phyloP scores from a whole-genome alignment of 1,140 invertebrate genomes.

The Zaprionus kolodkinae region DNA sequence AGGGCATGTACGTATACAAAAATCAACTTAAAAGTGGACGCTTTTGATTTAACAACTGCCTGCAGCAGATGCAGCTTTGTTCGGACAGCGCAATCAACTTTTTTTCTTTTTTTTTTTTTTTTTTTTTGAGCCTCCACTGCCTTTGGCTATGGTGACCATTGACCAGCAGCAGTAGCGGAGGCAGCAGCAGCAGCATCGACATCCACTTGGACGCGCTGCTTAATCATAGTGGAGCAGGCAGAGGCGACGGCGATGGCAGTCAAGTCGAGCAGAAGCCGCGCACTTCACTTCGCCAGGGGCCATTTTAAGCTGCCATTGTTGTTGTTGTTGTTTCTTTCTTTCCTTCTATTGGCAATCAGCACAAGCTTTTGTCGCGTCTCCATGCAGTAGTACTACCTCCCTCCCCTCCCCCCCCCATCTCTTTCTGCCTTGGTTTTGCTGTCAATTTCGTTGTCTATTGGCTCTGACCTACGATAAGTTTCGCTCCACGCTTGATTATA shows the following conservation, averaged over 20 bases:
- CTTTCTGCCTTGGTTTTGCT: conserved; percentile 18
- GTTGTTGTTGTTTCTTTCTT: conserved; percentile 35
- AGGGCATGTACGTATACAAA: conserved; percentile 1
- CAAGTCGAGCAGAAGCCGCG: conserved; percentile 40
- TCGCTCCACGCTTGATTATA: conserved; percentile 69
- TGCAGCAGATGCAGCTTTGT: conserved; percentile 42
- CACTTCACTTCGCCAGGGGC: conserved; percentile 56
- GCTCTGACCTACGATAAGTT: conserved; percentile 75
- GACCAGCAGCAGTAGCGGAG: conserved; percentile 62
- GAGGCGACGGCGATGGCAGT: conserved; percentile 20
- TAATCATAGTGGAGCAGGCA: conserved; percentile 72
- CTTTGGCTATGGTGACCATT: conserved; percentile 64
- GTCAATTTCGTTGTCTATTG: conserved; percentile 57
- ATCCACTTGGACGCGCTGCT: conserved; percentile 47
- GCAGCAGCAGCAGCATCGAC: conserved; percentile 7
- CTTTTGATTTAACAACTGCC: conserved; percentile 78
- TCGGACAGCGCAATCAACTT: conserved; percentile 55
- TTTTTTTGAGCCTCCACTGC: conserved; percentile 18
- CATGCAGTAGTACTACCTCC: background rate
- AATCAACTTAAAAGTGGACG: conserved; percentile 39
- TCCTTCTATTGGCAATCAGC: conserved; percentile 59
- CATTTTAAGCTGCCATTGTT: conserved; percentile 12
- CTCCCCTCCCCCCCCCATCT: background rate
- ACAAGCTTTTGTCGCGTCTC: conserved; percentile 34
- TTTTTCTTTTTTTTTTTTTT: conserved; percentile 18